Evolutionary conservation across 2,113 vertebrate species (phyloP), one percentile per base, ranked within the genome.

Genomic region (Nothocercus nigrocapillus): DNA sequence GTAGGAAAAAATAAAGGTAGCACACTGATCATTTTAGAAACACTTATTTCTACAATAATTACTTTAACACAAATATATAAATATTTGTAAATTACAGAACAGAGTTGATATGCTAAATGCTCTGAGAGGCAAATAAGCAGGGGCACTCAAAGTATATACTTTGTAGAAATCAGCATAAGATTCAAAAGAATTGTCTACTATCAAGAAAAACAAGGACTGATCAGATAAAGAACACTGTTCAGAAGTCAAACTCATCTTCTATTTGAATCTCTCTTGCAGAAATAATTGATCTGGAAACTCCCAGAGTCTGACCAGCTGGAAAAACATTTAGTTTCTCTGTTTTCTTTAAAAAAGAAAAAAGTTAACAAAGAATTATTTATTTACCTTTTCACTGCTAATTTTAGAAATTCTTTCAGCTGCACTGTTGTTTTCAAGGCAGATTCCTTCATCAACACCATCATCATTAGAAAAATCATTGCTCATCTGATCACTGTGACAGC

Each of bases 401-500:
- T 99, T 99, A 94, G 99, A 97, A 88, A 98, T 98, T 93, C 98
- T 99, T 97, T 99, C 99, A 56, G 98, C 97, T 82, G 98, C 98
- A 96, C 98, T 98, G 25, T 97, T 98, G 96, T 95, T 99, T 96
- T 99, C 99, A 73, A 99, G 98, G 97, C 99, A 99, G 96, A 99
- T 99, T 86, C 99, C 99, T 97, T 99, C 99, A 94, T 99, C 99
- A 62, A 99, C 98, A 64, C 98, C 99, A 85, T 99, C 99, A 53
- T 99, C 99, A 10, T 99, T 99, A 94, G 99, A 99, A 97, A 99
- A 99, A 95, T 99, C 99, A 61, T 99, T 99, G 98, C 99, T 99
- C 99, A 99, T 99, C 97, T 99, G 99, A 98, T 99, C 99, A 64
- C 99, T 99, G 98, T 99, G 99, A 97, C 99, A 99, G 96, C 99